Conservation (phyloP, 64 coral and sea anemone genomes). For the Montipora cactus region DNA sequence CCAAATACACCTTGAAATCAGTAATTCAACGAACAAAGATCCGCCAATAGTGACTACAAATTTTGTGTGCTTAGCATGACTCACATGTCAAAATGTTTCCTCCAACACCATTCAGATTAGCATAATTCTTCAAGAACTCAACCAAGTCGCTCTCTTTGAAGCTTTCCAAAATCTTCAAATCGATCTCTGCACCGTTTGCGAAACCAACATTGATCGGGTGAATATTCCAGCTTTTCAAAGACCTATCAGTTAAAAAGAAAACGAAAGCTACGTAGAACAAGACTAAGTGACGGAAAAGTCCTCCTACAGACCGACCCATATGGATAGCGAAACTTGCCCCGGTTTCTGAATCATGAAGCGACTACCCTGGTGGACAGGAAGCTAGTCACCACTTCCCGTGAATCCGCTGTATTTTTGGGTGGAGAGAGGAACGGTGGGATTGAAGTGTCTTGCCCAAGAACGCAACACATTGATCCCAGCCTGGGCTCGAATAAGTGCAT, state of each 20-base stretch:
- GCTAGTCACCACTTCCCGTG: too few species aligned
- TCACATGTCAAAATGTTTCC: constrained; percentile 81
- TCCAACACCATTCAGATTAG: constrained; percentile 53
- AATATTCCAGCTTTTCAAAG: constrained; percentile 69
- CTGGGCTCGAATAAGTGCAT: too few species aligned
- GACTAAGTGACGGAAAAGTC: neutral
- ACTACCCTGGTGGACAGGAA: too few species aligned
- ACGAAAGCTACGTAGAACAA: neutral
- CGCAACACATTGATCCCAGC: too few species aligned
- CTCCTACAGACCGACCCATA: neutral
- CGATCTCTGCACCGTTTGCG: constrained; percentile 72
- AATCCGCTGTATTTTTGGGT: too few species aligned
- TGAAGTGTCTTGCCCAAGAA: too few species aligned
- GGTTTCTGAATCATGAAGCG: too few species aligned
- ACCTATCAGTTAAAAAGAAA: neutral
- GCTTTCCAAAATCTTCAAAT: constrained; percentile 67
- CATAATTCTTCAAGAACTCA: constrained; percentile 69
- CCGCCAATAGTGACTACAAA: neutral
- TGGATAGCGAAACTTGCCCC: too few species aligned
- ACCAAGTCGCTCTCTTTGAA: constrained; percentile 61
- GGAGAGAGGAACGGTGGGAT: too few species aligned
- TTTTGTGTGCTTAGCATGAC: neutral
- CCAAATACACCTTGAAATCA: too few species aligned
- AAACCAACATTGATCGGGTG: constrained; percentile 44
- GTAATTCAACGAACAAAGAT: neutral